A percentile compares a stretch with the other conserved stretches of the same genome.
phyloP scores from a whole-genome alignment of 1,140 invertebrate species.

The Paraescarpia echinospica region DNA sequence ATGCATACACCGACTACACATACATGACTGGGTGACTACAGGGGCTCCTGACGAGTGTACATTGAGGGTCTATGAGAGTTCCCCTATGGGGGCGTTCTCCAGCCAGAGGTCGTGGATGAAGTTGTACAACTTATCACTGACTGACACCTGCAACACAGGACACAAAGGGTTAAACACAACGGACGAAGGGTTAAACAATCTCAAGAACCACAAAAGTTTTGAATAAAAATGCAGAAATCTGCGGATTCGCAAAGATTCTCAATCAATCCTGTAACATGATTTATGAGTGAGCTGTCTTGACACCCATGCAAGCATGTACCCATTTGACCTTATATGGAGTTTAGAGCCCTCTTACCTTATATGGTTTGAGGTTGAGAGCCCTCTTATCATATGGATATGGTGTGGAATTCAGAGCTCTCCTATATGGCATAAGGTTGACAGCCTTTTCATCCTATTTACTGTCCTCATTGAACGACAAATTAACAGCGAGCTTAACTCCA shows the following conservation, averaged over 20 bases:
- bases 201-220: neutral
- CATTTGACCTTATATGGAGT: conserved; percentile 93
- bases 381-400: too few relatives aligned
- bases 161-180: neutral
- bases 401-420: too few relatives aligned
- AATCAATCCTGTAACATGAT: neutral
- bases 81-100: conserved; percentile 95
- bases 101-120: conserved; percentile 98
- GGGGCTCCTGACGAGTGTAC: too few relatives aligned
- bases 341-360: conserved; percentile 94
- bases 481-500: too few relatives aligned
- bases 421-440: too few relatives aligned
- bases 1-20: neutral
- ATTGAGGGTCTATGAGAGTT: conserved; percentile 73
- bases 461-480: too few relatives aligned
- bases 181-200: too few relatives aligned
- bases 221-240: neutral
- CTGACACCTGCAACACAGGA: conserved; percentile 77
- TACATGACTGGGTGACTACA: neutral
- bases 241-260: too few relatives aligned
- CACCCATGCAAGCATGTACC: neutral
- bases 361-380: too few relatives aligned
- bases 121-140: conserved; percentile 88
- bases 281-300: neutral
- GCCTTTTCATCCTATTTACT: too few relatives aligned